Percentiles rank a stretch among this genome's conserved stretches.
These are phyloP conservation scores for Vireo altiloquus DNA, from an alignment of 2,113 vertebrate genomes.

Conservation along the genomic window DNA sequence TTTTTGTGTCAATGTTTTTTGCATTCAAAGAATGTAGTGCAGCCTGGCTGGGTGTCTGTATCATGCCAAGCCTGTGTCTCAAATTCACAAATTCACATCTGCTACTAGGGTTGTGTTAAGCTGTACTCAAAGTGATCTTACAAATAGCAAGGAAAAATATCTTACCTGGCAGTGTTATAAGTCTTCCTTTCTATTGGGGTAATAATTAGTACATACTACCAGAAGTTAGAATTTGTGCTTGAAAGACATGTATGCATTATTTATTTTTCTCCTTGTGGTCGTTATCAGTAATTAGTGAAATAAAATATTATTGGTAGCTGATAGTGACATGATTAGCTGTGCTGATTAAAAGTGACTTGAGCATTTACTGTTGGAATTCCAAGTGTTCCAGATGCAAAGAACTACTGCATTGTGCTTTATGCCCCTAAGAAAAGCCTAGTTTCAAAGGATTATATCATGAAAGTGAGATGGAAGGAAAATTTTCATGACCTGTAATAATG, in stretches of 20 bases:
- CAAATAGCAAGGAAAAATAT: not conserved
- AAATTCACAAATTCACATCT: not conserved
- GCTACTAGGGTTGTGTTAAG: not conserved
- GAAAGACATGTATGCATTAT: not conserved
- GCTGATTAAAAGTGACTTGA: not conserved
- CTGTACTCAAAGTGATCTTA: not conserved
- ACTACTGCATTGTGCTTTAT: not conserved
- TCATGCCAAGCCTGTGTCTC: not conserved
- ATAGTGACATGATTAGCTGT: not conserved
- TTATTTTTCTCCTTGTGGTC: not conserved
- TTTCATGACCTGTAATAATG: not conserved
- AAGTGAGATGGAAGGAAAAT: not conserved
- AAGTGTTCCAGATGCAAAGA: not conserved
- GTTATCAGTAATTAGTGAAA: slow-evolving; percentile 7
- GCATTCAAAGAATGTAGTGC: not conserved
- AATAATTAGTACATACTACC: slow-evolving; percentile 6
- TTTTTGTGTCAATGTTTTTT: not conserved
- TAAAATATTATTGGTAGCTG: not conserved
- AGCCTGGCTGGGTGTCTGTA: not conserved
- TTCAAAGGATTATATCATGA: slow-evolving; percentile 1
- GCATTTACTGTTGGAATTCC: not conserved
- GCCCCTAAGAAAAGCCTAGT: not conserved
- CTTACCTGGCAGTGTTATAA: not conserved
- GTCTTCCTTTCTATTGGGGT: not conserved
- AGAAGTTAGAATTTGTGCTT: slow-evolving; percentile 11